Conservation (phyloP, 2,888 invertebrate species). For the Resseliella maxima region DNA sequence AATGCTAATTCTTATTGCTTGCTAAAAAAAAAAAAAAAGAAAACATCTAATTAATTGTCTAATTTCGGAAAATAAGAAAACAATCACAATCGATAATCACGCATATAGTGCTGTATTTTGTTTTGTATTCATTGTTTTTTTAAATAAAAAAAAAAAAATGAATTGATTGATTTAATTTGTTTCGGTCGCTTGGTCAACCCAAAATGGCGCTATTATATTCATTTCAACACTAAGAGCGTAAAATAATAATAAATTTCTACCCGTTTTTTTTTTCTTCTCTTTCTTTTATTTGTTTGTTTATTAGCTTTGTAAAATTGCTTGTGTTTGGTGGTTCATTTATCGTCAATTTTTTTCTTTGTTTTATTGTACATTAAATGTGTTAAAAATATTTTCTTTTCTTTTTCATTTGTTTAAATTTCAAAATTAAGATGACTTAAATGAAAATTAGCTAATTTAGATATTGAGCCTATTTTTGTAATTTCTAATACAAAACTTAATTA, state of each 20-base stretch:
- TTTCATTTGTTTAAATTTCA: too few species aligned
- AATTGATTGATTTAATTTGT: background rate
- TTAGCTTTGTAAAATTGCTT: too few species aligned
- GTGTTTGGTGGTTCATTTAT: background rate
- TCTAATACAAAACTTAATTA: background rate
- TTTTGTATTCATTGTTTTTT: slow-evolving; percentile 11
- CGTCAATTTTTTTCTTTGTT: too few species aligned
- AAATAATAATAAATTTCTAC: background rate
- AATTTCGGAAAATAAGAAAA: slow-evolving; percentile 49
- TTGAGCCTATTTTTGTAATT: background rate
- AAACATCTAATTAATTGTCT: slow-evolving; percentile 32
- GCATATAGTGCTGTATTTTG: slow-evolving; percentile 55
- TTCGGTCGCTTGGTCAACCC: background rate
- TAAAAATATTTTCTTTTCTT: background rate
- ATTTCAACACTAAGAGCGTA: slow-evolving; percentile 46
- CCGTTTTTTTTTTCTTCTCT: background rate
- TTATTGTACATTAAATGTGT: background rate
- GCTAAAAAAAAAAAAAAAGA: slow-evolving; percentile 13
- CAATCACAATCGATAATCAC: slow-evolving; percentile 55
- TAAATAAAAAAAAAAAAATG: background rate
- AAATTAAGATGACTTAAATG: background rate
- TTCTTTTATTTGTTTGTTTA: background rate
- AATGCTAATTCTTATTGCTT: slow-evolving; percentile 10
- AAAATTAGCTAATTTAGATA: slow-evolving; percentile 12
- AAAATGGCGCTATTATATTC: background rate